These are phyloP conservation scores for Solenopsis fugax DNA, from an alignment of 1,140 invertebrate species.

Conservation along the genomic window DNA sequence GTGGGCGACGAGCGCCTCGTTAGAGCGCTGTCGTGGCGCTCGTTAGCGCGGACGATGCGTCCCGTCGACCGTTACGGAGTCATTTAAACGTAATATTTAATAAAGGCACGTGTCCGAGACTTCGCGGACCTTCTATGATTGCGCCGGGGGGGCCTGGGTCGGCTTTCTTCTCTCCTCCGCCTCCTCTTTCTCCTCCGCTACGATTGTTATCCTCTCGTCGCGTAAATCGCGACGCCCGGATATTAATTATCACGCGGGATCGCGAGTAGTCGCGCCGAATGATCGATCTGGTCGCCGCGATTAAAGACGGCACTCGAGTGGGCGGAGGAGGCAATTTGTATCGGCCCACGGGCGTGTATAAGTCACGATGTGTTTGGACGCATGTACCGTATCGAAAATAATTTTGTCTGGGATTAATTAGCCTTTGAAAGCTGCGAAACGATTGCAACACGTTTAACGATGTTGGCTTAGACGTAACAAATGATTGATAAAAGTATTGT, in stretches of 20 bases:
- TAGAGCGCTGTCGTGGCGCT: slow-evolving; percentile 69
- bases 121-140: slow-evolving; percentile 12
- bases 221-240: slow-evolving; percentile 70
- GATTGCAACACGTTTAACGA: slow-evolving; percentile 19
- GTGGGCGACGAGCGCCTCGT: slow-evolving; percentile 70
- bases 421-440: neutral
- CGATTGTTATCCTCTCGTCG: slow-evolving; percentile 61
- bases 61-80: slow-evolving; percentile 51
- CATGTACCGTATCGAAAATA: slow-evolving; percentile 27
- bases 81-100: slow-evolving; percentile 74
- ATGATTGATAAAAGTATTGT: neutral
- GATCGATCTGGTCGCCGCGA: slow-evolving; percentile 74
- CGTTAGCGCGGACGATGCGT: slow-evolving; percentile 67
- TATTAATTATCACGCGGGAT: slow-evolving; percentile 70
- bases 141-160: neutral
- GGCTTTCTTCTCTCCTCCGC: neutral
- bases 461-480: neutral
- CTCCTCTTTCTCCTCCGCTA: neutral
- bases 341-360: slow-evolving; percentile 53
- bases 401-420: slow-evolving; percentile 36
- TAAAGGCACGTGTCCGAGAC: slow-evolving; percentile 52
- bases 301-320: slow-evolving; percentile 64
- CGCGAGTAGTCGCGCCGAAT: slow-evolving; percentile 65
- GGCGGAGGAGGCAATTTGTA: slow-evolving; percentile 71
- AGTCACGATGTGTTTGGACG: slow-evolving; percentile 12